Conservation (phyloP, 1,140 invertebrate genomes). For the Leptonema lineaticorne region DNA sequence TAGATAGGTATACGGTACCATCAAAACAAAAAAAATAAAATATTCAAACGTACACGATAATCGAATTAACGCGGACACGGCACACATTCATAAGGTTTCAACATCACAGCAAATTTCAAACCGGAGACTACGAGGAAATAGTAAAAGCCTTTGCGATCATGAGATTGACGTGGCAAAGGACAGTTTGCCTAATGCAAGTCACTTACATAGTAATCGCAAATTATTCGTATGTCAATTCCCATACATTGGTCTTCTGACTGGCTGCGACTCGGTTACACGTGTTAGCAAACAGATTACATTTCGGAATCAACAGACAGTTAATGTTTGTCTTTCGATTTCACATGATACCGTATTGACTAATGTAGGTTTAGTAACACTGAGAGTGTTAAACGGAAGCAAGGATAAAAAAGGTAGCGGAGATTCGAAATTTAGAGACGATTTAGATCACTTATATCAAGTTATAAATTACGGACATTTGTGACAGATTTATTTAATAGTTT, state of each 20-base stretch:
- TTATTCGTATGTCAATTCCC: slow-evolving; percentile 24
- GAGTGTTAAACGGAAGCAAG: too few species aligned
- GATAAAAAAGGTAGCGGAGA: too few species aligned
- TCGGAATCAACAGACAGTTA: slow-evolving; percentile 16
- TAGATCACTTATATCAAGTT: too few species aligned
- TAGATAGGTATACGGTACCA: too few species aligned
- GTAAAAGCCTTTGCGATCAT: background rate
- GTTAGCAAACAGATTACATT: slow-evolving; percentile 4
- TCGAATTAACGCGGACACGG: slow-evolving; percentile 7
- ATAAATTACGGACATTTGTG: too few species aligned
- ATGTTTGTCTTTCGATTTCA: too few species aligned
- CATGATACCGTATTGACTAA: too few species aligned
- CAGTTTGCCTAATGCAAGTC: too few species aligned
- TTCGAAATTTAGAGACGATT: too few species aligned
- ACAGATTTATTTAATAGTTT: too few species aligned
- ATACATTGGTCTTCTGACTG: slow-evolving; percentile 2
- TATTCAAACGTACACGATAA: slow-evolving; percentile 1
- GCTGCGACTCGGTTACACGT: slow-evolving; percentile 12
- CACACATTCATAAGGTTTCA: background rate
- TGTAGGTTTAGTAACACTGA: too few species aligned
- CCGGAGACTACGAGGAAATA: background rate
- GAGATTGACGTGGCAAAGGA: slow-evolving; percentile 18
- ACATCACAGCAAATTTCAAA: background rate
- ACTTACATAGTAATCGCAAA: background rate
- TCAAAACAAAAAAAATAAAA: too few species aligned